Evolutionary conservation across 2,113 vertebrate species (phyloP).

Genomic region (Cacatua alba): DNA sequence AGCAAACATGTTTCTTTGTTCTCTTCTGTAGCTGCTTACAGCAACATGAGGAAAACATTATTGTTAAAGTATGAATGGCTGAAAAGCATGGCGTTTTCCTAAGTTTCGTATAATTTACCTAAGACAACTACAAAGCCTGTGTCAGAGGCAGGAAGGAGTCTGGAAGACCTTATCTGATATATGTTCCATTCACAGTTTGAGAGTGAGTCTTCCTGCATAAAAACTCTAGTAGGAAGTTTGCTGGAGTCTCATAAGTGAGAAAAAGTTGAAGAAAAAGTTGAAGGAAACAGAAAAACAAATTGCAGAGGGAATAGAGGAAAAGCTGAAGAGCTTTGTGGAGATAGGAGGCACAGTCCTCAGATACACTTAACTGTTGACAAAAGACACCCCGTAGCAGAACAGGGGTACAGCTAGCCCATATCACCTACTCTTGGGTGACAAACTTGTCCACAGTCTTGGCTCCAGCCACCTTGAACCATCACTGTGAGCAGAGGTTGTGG

Average conservation of each 20-base stretch:
- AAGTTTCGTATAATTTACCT: background rate
- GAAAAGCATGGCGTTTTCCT: background rate
- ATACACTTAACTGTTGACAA: background rate
- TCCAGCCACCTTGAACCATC: background rate
- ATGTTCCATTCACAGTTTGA: background rate
- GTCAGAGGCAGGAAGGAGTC: background rate
- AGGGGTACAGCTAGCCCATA: background rate
- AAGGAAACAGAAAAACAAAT: background rate
- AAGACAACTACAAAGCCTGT: background rate
- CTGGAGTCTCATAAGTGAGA: background rate
- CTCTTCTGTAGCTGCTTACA: background rate
- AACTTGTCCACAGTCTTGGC: background rate
- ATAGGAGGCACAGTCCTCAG: background rate
- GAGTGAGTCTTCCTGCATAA: background rate
- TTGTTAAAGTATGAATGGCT: background rate
- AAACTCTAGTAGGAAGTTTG: background rate
- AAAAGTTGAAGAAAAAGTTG: background rate
- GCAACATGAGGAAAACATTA: background rate
- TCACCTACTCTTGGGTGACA: background rate
- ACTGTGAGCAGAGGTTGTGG: background rate
- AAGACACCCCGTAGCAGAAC: background rate
- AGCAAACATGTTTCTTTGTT: slow-evolving; percentile 26
- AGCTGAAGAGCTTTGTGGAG: background rate
- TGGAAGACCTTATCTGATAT: background rate
- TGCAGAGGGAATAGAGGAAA: background rate